These are phyloP conservation scores for Papilio protenor DNA, from an alignment of 2,888 invertebrate genomes.

Conservation along the genomic window DNA sequence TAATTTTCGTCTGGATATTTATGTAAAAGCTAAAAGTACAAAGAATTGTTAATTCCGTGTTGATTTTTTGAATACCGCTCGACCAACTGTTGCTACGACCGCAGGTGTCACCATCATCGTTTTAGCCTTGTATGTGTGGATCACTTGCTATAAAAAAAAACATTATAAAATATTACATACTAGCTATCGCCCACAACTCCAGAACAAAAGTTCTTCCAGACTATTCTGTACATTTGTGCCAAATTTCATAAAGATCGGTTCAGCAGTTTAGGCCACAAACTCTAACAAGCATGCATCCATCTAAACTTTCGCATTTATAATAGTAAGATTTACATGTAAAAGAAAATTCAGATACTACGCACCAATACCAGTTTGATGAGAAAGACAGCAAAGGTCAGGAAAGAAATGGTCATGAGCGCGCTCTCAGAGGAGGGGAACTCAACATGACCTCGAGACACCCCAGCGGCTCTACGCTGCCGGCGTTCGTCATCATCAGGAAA, in stretches of 20 bases:
- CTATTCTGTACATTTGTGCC: no score
- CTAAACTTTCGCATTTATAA: no score
- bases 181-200: no score
- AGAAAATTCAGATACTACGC: slow-evolving; percentile 57
- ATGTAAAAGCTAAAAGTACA: background rate
- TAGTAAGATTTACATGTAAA: no score
- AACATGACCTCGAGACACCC: slow-evolving; percentile 81
- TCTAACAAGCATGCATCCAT: no score
- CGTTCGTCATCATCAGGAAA: slow-evolving; percentile 73
- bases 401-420: slow-evolving; percentile 92
- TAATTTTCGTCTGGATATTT: background rate
- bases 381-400: slow-evolving; percentile 93
- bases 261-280: no score
- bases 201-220: no score
- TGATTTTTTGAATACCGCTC: slow-evolving; percentile 50
- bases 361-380: slow-evolving; percentile 93
- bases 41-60: slow-evolving; percentile 21
- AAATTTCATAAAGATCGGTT: no score
- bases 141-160: slow-evolving; percentile 85
- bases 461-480: slow-evolving; percentile 50
- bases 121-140: slow-evolving; percentile 87
- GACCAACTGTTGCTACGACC: slow-evolving; percentile 72
- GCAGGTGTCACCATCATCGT: slow-evolving; percentile 78
- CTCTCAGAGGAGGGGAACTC: slow-evolving; percentile 93
- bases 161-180: no score